phyloP scores from a whole-genome alignment of 92 coral and sea anemone species.

The Bergia puertoricense region DNA sequence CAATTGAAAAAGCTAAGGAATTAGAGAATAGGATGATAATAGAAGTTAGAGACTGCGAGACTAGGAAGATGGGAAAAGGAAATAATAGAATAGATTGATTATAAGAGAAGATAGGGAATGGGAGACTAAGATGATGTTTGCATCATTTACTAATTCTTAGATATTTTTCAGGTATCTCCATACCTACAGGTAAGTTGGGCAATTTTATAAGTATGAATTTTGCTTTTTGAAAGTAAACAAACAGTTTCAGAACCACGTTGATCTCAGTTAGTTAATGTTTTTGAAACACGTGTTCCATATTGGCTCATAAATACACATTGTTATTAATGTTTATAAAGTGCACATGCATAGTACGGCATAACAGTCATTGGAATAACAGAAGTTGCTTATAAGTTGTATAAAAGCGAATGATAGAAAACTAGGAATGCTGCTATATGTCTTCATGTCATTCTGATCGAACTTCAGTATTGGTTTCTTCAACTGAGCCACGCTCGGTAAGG shows the following conservation, averaged over 20 bases:
- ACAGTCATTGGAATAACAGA: too few relatives aligned
- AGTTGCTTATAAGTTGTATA: background rate
- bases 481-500: too few relatives aligned
- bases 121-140: background rate
- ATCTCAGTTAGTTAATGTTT: too few relatives aligned
- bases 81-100: too few relatives aligned
- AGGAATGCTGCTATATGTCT: background rate
- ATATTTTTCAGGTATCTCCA: conserved; percentile 71
- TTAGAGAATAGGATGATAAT: background rate
- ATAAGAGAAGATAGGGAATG: background rate
- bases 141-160: background rate
- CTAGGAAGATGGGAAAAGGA: background rate
- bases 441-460: too few relatives aligned
- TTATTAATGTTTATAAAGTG: too few relatives aligned
- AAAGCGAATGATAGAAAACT: background rate
- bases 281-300: too few relatives aligned
- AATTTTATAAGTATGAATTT: background rate
- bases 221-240: background rate
- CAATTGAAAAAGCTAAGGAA: background rate
- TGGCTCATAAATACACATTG: too few relatives aligned
- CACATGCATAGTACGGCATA: too few relatives aligned
- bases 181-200: conserved; percentile 69
- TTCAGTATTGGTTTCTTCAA: too few relatives aligned
- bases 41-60: background rate
- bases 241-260: background rate